phyloP scores from a whole-genome alignment of 2,113 vertebrate species.

The Pseudopipra pipra region DNA sequence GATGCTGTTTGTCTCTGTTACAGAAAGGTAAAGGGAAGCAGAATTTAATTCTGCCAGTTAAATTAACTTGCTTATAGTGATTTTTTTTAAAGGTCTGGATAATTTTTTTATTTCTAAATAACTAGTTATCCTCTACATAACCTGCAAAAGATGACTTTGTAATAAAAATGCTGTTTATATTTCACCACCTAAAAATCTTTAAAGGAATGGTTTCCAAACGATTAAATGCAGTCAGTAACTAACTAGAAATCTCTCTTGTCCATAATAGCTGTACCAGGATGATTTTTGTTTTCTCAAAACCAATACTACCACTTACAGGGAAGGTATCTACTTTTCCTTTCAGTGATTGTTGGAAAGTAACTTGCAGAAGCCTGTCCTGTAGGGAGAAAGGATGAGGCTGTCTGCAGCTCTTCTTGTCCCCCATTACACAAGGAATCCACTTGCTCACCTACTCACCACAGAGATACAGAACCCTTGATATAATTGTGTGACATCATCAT shows the following conservation, averaged over 20 bases:
- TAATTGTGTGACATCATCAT: accelerated
- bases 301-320: not conserved
- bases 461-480: not conserved
- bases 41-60: not conserved
- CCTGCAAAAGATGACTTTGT: not conserved
- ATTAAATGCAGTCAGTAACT: not conserved
- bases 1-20: not conserved
- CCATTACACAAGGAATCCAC: accelerated
- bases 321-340: not conserved
- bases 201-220: not conserved
- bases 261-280: not conserved
- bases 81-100: not conserved
- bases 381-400: not conserved
- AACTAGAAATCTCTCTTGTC: not conserved
- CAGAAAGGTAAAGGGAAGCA: not conserved
- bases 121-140: not conserved
- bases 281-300: not conserved
- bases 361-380: not conserved
- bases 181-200: not conserved
- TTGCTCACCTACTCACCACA: accelerated
- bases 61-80: not conserved
- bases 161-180: not conserved
- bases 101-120: not conserved
- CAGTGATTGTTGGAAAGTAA: not conserved
- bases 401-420: not conserved